These are phyloP conservation scores for Anguilla obscura DNA, from an alignment of 2,797 vertebrate species.

Conservation along the genomic window DNA sequence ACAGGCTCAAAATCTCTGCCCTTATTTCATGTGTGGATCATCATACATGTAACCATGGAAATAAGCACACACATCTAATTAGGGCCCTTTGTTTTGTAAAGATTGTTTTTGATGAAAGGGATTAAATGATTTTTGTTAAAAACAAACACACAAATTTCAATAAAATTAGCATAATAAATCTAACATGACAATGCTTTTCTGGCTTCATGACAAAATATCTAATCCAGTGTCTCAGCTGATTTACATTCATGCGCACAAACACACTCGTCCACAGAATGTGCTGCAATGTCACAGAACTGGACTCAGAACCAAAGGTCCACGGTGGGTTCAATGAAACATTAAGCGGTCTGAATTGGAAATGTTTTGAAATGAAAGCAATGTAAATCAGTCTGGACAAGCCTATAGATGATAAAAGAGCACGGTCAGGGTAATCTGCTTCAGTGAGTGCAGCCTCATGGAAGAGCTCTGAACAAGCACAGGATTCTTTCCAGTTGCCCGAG, in stretches of 20 bases:
- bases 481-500: neutral
- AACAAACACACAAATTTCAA: conserved; percentile 29
- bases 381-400: neutral
- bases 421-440: neutral
- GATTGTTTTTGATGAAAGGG: conserved; percentile 44
- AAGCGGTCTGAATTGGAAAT: neutral
- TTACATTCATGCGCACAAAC: neutral
- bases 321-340: neutral
- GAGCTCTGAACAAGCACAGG: neutral
- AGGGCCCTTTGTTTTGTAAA: conserved; percentile 38
- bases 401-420: neutral
- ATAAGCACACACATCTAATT: conserved; percentile 15
- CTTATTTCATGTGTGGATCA: neutral
- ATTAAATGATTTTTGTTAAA: conserved; percentile 39
- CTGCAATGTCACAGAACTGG: neutral
- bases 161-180: conserved; percentile 29
- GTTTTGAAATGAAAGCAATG: neutral
- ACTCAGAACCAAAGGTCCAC: neutral
- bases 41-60: conserved; percentile 6
- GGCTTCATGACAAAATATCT: neutral
- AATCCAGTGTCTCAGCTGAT: neutral
- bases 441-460: neutral
- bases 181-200: neutral
- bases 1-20: neutral
- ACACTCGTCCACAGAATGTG: neutral